phyloP scores from a whole-genome alignment of 2,113 vertebrate genomes.

The Eulemur rufifrons region DNA sequence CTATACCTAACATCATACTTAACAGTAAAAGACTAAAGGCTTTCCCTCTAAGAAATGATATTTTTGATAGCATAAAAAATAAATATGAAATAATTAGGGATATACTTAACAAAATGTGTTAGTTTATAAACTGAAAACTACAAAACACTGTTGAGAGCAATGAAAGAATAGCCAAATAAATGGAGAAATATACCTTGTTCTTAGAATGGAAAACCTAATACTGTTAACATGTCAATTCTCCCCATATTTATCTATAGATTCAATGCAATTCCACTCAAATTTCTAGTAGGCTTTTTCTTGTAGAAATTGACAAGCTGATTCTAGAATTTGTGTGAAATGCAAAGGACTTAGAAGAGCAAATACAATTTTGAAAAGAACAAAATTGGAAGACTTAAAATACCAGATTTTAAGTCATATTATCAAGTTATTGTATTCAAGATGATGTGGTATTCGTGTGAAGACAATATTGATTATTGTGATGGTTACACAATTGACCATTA shows the following conservation, averaged over 20 bases:
- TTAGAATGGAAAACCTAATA: neutral
- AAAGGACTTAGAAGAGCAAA: neutral
- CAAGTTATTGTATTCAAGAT: neutral
- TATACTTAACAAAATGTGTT: neutral
- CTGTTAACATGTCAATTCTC: neutral
- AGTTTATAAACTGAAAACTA: neutral
- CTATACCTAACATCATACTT: neutral
- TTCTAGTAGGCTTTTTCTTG: neutral
- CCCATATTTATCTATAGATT: neutral
- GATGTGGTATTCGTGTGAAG: neutral
- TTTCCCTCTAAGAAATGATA: neutral
- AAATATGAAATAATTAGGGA: neutral
- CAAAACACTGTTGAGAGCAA: neutral
- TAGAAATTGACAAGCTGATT: neutral
- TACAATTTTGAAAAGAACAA: neutral
- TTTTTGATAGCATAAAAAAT: neutral
- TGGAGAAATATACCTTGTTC: neutral
- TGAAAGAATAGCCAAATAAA: neutral
- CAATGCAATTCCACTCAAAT: neutral
- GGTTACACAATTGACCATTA: neutral
- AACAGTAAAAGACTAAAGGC: neutral
- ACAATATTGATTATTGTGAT: neutral
- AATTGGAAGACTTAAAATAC: neutral
- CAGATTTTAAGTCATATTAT: neutral
- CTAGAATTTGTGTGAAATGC: neutral